phyloP scores from a whole-genome alignment of 2,113 vertebrate species.

The Lepisosteus oculatus region DNA sequence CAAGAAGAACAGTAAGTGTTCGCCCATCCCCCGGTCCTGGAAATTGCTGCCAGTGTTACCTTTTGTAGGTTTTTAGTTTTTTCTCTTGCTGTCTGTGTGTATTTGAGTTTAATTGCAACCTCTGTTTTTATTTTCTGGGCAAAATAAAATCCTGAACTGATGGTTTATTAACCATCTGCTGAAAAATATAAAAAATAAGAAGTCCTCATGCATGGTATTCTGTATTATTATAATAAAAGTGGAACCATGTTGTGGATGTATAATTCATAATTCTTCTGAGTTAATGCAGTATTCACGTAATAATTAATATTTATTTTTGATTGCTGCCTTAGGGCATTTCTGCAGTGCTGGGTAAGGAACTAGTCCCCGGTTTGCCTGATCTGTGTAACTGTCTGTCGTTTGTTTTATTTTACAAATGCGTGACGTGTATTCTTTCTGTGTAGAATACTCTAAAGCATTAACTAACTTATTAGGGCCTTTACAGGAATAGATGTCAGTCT shows the following conservation, averaged over 20 bases:
- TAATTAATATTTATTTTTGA: conserved; percentile 75
- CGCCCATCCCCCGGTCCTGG: conserved; percentile 39
- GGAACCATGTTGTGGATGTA: neutral
- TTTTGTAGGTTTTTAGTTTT: conserved; percentile 38
- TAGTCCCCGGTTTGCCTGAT: conserved; percentile 54
- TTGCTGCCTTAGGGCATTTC: conserved; percentile 51
- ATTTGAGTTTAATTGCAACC: too few species aligned
- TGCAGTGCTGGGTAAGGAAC: conserved; percentile 52
- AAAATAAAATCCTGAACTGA: too few species aligned
- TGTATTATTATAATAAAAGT: neutral
- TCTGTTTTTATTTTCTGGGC: too few species aligned
- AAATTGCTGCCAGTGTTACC: conserved; percentile 36
- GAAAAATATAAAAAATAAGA: too few species aligned
- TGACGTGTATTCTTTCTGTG: conserved; percentile 55
- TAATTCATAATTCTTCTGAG: conserved; percentile 1
- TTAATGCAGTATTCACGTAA: conserved; percentile 39
- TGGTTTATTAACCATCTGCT: too few species aligned
- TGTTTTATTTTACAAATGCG: conserved; percentile 63
- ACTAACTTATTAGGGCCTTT: conserved; percentile 33
- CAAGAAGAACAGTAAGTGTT: conserved; percentile 35
- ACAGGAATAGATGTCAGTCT: neutral
- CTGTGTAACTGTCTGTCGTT: conserved; percentile 62
- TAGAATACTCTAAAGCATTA: conserved; percentile 32
- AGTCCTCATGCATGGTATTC: too few species aligned
- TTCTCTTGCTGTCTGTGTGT: too few species aligned